Evolutionary conservation across 2,888 invertebrate genomes (phyloP), one percentile per base, ranked within the genome.

Genomic region (Epirrita christyi): DNA sequence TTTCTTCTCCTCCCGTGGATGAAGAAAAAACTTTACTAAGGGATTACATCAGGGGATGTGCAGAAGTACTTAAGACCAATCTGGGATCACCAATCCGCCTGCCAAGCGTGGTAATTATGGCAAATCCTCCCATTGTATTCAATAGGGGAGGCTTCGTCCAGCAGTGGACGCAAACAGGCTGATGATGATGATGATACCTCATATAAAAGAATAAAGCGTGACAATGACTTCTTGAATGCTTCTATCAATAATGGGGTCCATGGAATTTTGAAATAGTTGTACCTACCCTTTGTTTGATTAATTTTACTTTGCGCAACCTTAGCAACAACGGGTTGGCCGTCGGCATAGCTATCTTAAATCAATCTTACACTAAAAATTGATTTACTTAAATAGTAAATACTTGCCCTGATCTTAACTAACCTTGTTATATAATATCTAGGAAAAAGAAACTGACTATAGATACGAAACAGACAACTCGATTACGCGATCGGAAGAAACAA

Each of bases 401-500:
- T 21, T 21, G 21, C 2, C 21, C 21, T 21, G 2, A 21, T 21
- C 21, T 4, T 21, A 21, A 21, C 21, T 21, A 21, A 21, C 43
- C 38, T 51, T 37, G 44, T 27, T 45, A 38, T 47, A 51, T 73
- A 61, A 72, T 72, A 74, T 72, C 66, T 36, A 37, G 14, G 40
- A 6, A 45, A 36, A 70, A 70, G 67, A 67, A 75, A 72, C 71
- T 71, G 68, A 67, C 74, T 67, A n/a, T n/a, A 72, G 68, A 79
- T 74, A 67, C 66, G 67, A 81, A 78, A 76, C 75, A 82, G 77
- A 78, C 75, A 76, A 86, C 83, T 81, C 82, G 81, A 86, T 86
- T 85, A 87, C 78, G 63, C 73, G 75, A 84, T 86, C 80, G 81
- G 81, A 80, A 76, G 81, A 82, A 86, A 84, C 77, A 83, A 84